Percentiles rank a stretch among this genome's conserved stretches.
These are phyloP conservation scores for Notocelia uddmanniana DNA, from an alignment of 2,888 invertebrate species.

Conservation along the genomic window DNA sequence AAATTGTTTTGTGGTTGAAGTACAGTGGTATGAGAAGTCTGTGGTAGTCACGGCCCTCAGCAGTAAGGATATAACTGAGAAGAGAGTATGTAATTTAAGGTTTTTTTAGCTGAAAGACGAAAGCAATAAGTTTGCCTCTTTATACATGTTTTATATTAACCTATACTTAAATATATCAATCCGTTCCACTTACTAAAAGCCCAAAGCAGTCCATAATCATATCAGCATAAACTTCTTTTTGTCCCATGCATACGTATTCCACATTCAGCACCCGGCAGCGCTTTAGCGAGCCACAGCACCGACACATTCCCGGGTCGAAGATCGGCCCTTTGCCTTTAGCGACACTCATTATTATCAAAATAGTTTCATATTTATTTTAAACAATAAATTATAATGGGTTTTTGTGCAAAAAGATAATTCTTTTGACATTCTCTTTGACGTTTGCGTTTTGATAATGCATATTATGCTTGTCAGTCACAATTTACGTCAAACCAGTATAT, in stretches of 20 bases:
- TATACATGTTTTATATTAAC: too few relatives aligned
- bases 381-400: not conserved
- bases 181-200: slow-evolving; percentile 65
- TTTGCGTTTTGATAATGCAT: slow-evolving; percentile 38
- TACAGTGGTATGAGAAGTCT: too few relatives aligned
- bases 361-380: slow-evolving; percentile 16
- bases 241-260: slow-evolving; percentile 73
- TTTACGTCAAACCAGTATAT: slow-evolving; percentile 15
- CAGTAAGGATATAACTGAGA: too few relatives aligned
- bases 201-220: slow-evolving; percentile 80
- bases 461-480: not conserved
- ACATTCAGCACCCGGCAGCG: slow-evolving; percentile 75
- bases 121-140: too few relatives aligned
- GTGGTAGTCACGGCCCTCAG: too few relatives aligned
- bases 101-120: too few relatives aligned
- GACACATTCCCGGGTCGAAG: slow-evolving; percentile 73
- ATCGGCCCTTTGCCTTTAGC: slow-evolving; percentile 68
- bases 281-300: slow-evolving; percentile 75
- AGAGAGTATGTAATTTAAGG: too few relatives aligned
- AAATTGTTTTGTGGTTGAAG: too few relatives aligned
- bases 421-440: slow-evolving; percentile 1
- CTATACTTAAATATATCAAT: not conserved
- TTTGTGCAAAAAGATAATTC: not conserved
- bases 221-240: slow-evolving; percentile 75
- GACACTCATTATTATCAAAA: slow-evolving; percentile 59